Conservation (phyloP, 2,113 vertebrate species). For the Rattus rattus region DNA sequence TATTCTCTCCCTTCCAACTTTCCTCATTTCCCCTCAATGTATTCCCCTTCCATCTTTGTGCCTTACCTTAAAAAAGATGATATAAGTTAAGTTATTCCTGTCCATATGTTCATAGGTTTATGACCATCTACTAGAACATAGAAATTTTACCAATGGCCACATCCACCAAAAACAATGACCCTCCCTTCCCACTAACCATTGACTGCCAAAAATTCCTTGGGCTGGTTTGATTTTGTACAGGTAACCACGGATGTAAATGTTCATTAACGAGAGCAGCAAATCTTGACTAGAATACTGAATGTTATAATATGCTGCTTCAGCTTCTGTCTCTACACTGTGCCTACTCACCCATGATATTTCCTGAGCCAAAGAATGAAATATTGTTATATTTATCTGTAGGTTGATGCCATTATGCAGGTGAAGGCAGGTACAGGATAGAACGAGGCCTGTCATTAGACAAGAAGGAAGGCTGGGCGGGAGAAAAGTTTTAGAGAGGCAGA, state of each 20-base stretch:
- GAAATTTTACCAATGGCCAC: not conserved
- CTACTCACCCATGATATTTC: not conserved
- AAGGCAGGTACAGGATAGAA: too few species aligned
- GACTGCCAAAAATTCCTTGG: not conserved
- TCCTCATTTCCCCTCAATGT: not conserved
- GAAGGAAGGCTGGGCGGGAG: too few species aligned
- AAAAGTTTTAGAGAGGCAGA: too few species aligned
- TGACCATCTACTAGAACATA: too few species aligned
- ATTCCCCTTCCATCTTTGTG: not conserved
- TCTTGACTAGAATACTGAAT: not conserved
- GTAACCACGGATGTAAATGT: not conserved
- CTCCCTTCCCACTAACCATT: not conserved
- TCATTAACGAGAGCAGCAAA: not conserved
- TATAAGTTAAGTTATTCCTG: not conserved
- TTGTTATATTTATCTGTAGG: not conserved
- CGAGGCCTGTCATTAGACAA: too few species aligned
- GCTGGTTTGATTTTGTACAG: not conserved
- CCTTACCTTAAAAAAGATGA: not conserved
- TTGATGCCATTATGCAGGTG: too few species aligned
- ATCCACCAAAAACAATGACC: not conserved
- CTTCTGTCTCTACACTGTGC: not conserved
- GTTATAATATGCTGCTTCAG: too few species aligned
- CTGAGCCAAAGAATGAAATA: not conserved
- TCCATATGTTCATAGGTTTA: too few species aligned
- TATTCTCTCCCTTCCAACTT: not conserved